Evolutionary conservation across 2,888 invertebrate genomes (phyloP).

Genomic region (Chrysolina haemoptera): DNA sequence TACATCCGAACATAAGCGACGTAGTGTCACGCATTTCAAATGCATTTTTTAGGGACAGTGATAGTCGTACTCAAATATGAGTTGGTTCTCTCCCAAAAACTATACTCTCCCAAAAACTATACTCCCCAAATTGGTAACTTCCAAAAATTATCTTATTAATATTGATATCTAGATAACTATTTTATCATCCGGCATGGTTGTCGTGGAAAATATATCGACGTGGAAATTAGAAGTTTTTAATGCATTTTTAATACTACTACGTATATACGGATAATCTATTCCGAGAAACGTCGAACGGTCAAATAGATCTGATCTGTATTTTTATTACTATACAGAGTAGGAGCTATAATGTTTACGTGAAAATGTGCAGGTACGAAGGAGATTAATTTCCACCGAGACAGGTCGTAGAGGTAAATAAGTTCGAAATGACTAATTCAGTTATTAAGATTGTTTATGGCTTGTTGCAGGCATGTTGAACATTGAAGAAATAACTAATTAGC

Average conservation of each 20-base stretch:
- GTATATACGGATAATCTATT: background rate
- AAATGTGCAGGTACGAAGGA: background rate
- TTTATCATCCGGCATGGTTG: background rate
- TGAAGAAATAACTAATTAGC: background rate
- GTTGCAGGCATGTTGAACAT: background rate
- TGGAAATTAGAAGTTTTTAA: background rate
- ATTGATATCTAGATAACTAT: too few species aligned
- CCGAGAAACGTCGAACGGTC: background rate
- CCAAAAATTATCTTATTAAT: too few species aligned
- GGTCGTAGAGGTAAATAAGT: background rate
- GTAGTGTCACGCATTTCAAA: too few species aligned
- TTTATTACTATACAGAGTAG: background rate
- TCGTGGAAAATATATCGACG: background rate
- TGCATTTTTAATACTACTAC: background rate
- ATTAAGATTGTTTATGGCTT: conserved; percentile 3
- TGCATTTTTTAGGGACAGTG: too few species aligned
- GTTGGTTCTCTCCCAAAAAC: too few species aligned
- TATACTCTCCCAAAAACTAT: too few species aligned
- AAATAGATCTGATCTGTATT: background rate
- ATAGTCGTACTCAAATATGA: too few species aligned
- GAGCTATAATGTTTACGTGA: background rate
- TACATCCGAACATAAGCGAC: too few species aligned
- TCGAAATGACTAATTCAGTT: background rate
- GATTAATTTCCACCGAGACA: background rate
- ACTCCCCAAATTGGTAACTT: too few species aligned